These are phyloP conservation scores for Lutjanus campechanus DNA, from an alignment of 2,797 vertebrate species.

Conservation along the genomic window DNA sequence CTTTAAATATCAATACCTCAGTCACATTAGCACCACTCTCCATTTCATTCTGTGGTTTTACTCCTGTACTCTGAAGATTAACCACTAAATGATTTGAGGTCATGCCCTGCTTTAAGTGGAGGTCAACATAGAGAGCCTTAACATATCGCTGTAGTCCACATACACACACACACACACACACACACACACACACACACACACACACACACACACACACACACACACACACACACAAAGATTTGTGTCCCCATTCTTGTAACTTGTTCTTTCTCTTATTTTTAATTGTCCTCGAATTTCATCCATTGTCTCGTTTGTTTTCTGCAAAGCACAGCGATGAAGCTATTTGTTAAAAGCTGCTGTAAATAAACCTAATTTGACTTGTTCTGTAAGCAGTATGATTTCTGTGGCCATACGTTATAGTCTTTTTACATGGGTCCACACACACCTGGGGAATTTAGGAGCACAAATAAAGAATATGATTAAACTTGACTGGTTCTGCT, in stretches of 20 bases:
- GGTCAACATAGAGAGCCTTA: slow-evolving; percentile 18
- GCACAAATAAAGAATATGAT: slow-evolving; percentile 71
- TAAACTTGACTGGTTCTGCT: slow-evolving; percentile 65
- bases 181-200: background rate
- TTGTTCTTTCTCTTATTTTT: slow-evolving; percentile 11
- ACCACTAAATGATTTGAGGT: background rate
- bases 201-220: background rate
- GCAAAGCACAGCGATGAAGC: slow-evolving; percentile 20
- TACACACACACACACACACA: background rate
- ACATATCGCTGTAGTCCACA: background rate
- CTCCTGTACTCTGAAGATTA: slow-evolving; percentile 1
- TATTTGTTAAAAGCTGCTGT: slow-evolving; percentile 53
- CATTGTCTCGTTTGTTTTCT: slow-evolving; percentile 33
- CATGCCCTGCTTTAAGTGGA: slow-evolving; percentile 3
- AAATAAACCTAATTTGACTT: slow-evolving; percentile 57
- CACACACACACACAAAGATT: background rate
- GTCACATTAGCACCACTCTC: background rate
- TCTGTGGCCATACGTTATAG: slow-evolving; percentile 57
- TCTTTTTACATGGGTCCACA: slow-evolving; percentile 38
- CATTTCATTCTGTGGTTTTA: slow-evolving; percentile 16
- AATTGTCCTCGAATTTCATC: slow-evolving; percentile 38
- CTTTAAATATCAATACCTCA: background rate
- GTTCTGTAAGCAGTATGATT: slow-evolving; percentile 48
- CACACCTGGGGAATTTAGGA: slow-evolving; percentile 56
- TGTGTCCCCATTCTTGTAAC: slow-evolving; percentile 17